Evolutionary conservation across 1,140 invertebrate species (phyloP).

Genomic region (Sogatella furcifera): DNA sequence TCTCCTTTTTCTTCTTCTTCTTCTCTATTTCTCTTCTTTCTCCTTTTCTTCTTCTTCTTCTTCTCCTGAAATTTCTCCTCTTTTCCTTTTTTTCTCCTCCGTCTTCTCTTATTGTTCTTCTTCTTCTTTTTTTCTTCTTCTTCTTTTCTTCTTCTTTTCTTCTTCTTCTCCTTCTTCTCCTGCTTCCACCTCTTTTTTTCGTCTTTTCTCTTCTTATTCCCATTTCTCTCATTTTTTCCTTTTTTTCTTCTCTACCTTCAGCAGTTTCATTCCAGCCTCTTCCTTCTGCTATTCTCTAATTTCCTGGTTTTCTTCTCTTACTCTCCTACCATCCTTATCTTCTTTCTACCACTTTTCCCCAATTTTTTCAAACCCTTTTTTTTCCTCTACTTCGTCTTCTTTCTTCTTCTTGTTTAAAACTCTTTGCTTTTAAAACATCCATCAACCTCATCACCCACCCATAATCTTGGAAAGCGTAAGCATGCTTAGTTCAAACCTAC

Average conservation of each 20-base stretch:
- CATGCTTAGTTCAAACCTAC: too few relatives aligned
- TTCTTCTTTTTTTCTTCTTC: too few relatives aligned
- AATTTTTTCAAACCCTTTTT: neutral
- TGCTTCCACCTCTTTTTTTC: neutral
- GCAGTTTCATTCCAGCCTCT: neutral
- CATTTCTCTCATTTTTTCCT: too few relatives aligned
- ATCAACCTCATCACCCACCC: too few relatives aligned
- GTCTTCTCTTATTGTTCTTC: too few relatives aligned
- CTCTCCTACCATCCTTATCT: too few relatives aligned
- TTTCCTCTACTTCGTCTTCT: neutral
- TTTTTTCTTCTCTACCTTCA: neutral
- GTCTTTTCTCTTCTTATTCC: too few relatives aligned
- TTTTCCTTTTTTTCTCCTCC: neutral
- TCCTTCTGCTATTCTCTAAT: neutral
- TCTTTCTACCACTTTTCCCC: too few relatives aligned
- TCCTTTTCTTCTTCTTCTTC: neutral
- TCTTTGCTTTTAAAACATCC: too few relatives aligned
- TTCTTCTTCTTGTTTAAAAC: too few relatives aligned
- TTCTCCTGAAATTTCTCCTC: neutral
- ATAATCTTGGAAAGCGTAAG: too few relatives aligned
- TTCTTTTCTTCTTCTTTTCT: slow-evolving; percentile 13
- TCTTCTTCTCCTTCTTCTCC: neutral
- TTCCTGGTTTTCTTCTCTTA: neutral
- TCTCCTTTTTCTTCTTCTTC: too few relatives aligned
- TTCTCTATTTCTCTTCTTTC: neutral